These are phyloP conservation scores for Tinamus guttatus DNA, from an alignment of 2,113 vertebrate genomes.

Conservation along the genomic window DNA sequence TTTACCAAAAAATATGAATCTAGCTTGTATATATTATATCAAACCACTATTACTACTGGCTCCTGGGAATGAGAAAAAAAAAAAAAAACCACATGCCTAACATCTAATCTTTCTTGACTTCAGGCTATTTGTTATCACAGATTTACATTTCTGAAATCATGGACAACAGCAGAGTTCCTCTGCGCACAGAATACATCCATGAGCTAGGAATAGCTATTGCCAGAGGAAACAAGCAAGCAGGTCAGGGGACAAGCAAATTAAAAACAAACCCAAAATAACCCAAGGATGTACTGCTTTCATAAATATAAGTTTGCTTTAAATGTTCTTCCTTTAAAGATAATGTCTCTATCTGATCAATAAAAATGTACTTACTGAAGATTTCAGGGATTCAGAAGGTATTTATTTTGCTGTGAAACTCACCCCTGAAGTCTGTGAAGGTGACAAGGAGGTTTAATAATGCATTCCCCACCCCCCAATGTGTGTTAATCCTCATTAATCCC, in stretches of 20 bases:
- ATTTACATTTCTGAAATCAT: slow-evolving; percentile 50
- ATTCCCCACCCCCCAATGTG: slow-evolving; percentile 62
- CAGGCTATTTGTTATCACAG: slow-evolving; percentile 22
- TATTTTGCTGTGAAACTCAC: slow-evolving; percentile 17
- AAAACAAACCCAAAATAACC: slow-evolving; percentile 67
- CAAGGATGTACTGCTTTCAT: slow-evolving; percentile 40
- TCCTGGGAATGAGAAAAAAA: background rate
- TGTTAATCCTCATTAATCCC: slow-evolving; percentile 64
- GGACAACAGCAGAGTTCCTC: slow-evolving; percentile 18
- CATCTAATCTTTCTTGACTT: slow-evolving; percentile 11
- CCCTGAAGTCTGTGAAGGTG: background rate
- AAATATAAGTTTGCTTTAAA: slow-evolving; percentile 36
- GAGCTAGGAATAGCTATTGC: slow-evolving; percentile 24
- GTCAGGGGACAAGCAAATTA: slow-evolving; percentile 53
- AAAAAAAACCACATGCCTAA: background rate
- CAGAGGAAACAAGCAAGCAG: slow-evolving; percentile 61
- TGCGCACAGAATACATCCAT: background rate
- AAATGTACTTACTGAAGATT: background rate
- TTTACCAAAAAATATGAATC: slow-evolving; percentile 32
- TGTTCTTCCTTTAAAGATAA: background rate
- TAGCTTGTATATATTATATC: slow-evolving; percentile 23
- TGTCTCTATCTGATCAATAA: slow-evolving; percentile 35
- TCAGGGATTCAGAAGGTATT: background rate
- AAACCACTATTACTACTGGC: slow-evolving; percentile 8
- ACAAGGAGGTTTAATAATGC: slow-evolving; percentile 25